These are phyloP conservation scores for Dryobates pubescens DNA, from an alignment of 2,797 vertebrate species.

Conservation along the genomic window DNA sequence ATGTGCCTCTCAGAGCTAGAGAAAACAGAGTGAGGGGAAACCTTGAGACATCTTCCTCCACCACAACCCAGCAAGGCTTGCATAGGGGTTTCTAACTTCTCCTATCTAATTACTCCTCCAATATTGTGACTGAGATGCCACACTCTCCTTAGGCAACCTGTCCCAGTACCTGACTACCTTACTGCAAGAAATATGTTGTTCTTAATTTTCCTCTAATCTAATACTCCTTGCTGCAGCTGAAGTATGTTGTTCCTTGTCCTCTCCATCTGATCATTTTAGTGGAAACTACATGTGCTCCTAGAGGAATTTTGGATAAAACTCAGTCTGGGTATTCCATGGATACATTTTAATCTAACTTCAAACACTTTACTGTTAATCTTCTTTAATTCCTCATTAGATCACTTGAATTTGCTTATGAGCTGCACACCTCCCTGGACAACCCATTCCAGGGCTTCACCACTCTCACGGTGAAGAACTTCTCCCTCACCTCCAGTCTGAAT, in stretches of 20 bases:
- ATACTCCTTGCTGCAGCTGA: not conserved
- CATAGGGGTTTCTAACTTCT: not conserved
- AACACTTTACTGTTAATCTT: not conserved
- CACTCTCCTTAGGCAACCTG: not conserved
- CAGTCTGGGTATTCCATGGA: not conserved
- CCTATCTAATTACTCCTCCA: not conserved
- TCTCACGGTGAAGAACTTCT: too few relatives aligned
- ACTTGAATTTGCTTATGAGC: not conserved
- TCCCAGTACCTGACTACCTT: not conserved
- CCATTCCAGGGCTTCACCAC: too few relatives aligned
- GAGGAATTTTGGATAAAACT: not conserved
- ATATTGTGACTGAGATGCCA: not conserved
- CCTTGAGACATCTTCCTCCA: not conserved
- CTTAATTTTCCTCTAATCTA: not conserved
- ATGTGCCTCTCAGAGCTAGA: not conserved
- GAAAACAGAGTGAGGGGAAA: not conserved
- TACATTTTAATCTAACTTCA: not conserved
- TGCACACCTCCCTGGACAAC: not conserved
- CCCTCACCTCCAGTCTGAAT: too few relatives aligned
- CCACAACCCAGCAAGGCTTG: not conserved
- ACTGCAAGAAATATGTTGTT: not conserved
- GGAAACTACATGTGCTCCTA: not conserved
- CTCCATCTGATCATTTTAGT: not conserved
- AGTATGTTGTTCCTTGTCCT: not conserved
- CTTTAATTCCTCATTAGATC: not conserved